Evolutionary conservation across 2,888 invertebrate genomes (phyloP).

Genomic region (Hirtodrosophila duncani): DNA sequence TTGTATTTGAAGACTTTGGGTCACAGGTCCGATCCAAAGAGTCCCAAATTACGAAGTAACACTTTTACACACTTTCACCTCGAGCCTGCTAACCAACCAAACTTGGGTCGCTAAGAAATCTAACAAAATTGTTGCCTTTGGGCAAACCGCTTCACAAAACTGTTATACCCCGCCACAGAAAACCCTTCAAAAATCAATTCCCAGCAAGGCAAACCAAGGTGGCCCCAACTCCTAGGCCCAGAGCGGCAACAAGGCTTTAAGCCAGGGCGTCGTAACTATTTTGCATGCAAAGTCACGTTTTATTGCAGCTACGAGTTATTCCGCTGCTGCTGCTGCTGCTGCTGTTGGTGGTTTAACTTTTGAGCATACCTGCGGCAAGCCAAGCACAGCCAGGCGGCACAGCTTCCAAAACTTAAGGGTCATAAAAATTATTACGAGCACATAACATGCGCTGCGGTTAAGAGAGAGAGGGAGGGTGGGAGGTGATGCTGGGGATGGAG

Average conservation of each 20-base stretch:
- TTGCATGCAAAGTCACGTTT: conserved; percentile 76
- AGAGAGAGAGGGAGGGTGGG: neutral
- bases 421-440: conserved; percentile 69
- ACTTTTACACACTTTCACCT: too few species aligned
- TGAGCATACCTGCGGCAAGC: conserved; percentile 61
- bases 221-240: too few species aligned
- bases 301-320: conserved; percentile 62
- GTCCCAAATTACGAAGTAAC: too few species aligned
- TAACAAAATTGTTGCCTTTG: neutral
- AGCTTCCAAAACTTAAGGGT: conserved; percentile 58
- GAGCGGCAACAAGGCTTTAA: neutral
- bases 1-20: too few species aligned
- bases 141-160: conserved; percentile 20
- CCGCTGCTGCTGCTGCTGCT: conserved; percentile 12
- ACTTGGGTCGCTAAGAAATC: too few species aligned
- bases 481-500: too few species aligned
- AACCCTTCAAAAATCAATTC: conserved; percentile 58
- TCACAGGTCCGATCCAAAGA: too few species aligned
- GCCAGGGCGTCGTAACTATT: conserved; percentile 60
- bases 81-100: too few species aligned
- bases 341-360: conserved; percentile 54
- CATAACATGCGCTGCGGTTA: conserved; percentile 51
- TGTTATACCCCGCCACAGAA: conserved; percentile 9
- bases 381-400: neutral
- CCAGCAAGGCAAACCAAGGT: conserved; percentile 33